Evolutionary conservation across 2,113 vertebrate species (phyloP).

Genomic region (Oxyura jamaicensis): DNA sequence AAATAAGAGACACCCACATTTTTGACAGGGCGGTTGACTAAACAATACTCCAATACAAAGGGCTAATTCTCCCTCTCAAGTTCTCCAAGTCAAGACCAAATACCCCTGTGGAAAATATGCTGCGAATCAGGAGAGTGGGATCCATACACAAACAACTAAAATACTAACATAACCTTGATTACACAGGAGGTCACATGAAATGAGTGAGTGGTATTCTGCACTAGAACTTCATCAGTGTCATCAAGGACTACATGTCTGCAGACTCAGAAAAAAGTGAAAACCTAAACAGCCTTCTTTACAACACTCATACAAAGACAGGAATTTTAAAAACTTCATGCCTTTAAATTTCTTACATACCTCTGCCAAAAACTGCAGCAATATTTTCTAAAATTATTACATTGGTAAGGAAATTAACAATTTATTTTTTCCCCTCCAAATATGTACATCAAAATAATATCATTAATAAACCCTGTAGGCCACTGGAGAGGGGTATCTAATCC

Average conservation of each 20-base stretch:
- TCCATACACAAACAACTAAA: not conserved
- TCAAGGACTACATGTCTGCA: not conserved
- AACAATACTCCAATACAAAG: not conserved
- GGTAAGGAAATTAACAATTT: not conserved
- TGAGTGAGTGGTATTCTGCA: not conserved
- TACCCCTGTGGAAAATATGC: not conserved
- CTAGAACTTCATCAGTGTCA: not conserved
- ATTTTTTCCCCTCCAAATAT: not conserved
- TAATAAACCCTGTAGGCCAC: not conserved
- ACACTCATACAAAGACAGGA: not conserved
- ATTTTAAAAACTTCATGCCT: not conserved
- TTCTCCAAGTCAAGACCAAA: not conserved
- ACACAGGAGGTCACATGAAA: not conserved
- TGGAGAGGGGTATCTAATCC: not conserved
- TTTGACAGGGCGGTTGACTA: not conserved
- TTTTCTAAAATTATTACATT: not conserved
- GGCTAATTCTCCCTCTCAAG: not conserved
- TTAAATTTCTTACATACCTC: not conserved
- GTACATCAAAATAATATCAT: not conserved
- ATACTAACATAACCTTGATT: not conserved
- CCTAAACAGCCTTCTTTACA: not conserved
- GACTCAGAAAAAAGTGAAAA: not conserved
- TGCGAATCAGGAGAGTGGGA: not conserved
- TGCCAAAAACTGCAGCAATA: not conserved
- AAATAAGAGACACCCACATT: not conserved